Evolutionary conservation across 1,140 invertebrate genomes (phyloP), one percentile per base, ranked within the genome.

Genomic region (Drosophila insularis): DNA sequence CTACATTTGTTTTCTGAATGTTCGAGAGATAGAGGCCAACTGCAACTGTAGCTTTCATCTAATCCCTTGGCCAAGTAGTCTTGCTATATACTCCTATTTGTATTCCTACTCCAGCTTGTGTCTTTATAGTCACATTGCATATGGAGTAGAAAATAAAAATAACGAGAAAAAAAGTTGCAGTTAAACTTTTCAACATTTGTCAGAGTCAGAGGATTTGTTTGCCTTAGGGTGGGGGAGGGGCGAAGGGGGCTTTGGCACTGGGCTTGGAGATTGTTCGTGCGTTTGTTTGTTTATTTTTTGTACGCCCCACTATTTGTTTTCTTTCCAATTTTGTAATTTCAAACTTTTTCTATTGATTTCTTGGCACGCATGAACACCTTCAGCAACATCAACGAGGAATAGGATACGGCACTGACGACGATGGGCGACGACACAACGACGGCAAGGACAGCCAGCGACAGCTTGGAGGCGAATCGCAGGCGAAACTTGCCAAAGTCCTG

Each of bases 281-380:
- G 58, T 82, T 72, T 86, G 75, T 86, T 64, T 79, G 75, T 71
- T 72, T 77, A 77, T 77, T 77, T 78, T 71, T 62, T 63, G 68
- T 71, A 66, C 69, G 72, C 67, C 76, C 76, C 82, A 89, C 82
- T 87, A 89, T 89, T 87, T 87, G 82, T 87, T 87, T 87, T 87
- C 82, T 87, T 87, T 87, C 84, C 82, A 87, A 87, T 87, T 87
- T 89, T 87, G 84, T 87, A 87, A 87, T 87, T 87, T 87, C 82
- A 87, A 87, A 87, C 58, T 87, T 87, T 87, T 87, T 87, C 82
- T 89, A 87, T 87, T 87, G 82, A 87, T 87, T 87, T 70, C 82
- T 73, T 89, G 76, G 82, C 82, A 87, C 82, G 82, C 82, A 87
- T 87, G 82, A 87, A 89, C 82, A 87, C 82, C 82, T 87, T 89